Percentiles rank a stretch among this genome's conserved stretches.
phyloP scores from a whole-genome alignment of 2,797 vertebrate genomes.

The Cossypha dichroa region DNA sequence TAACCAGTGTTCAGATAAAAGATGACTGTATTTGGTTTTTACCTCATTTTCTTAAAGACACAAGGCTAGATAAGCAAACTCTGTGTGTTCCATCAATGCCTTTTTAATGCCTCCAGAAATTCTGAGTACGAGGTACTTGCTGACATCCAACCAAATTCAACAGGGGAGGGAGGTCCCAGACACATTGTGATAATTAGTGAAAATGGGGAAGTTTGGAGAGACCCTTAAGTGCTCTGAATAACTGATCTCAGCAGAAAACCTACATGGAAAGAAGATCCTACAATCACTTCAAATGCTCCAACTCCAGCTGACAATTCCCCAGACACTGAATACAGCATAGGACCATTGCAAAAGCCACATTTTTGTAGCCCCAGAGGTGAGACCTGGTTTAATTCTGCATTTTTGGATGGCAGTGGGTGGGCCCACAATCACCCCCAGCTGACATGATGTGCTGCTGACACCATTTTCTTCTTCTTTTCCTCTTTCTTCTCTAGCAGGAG shows the following conservation, averaged over 20 bases:
- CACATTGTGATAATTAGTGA: not conserved
- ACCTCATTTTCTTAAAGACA: not conserved
- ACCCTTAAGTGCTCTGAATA: not conserved
- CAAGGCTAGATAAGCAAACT: not conserved
- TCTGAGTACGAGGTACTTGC: not conserved
- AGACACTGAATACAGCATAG: not conserved
- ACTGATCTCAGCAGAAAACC: not conserved
- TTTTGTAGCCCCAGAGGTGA: not conserved
- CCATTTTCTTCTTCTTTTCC: not conserved
- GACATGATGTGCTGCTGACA: not conserved
- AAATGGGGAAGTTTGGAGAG: not conserved
- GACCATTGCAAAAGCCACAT: not conserved
- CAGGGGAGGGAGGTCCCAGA: not conserved
- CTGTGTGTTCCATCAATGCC: not conserved
- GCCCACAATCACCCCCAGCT: not conserved
- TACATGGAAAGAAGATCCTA: not conserved
- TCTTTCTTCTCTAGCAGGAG: not conserved
- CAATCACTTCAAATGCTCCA: not conserved
- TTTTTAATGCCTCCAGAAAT: not conserved
- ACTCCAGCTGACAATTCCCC: not conserved
- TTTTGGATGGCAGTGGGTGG: not conserved
- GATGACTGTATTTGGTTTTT: not conserved
- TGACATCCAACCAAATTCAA: not conserved
- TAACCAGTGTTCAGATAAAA: not conserved
- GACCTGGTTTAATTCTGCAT: not conserved